phyloP scores from a whole-genome alignment of 2,888 invertebrate species.

The Archips crataeganus region DNA sequence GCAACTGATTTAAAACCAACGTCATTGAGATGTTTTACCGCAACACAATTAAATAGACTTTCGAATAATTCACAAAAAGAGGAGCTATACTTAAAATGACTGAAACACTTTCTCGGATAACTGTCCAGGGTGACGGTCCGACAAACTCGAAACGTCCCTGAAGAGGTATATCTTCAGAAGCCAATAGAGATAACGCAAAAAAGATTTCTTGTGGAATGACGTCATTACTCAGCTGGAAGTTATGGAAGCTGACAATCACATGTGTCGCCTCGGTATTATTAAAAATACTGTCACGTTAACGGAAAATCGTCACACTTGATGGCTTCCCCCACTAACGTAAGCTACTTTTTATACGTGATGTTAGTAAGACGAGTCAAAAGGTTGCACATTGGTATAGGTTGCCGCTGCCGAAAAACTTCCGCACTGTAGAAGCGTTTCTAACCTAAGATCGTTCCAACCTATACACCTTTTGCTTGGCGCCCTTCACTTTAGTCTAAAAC shows the following conservation, averaged over 20 bases:
- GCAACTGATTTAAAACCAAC: background rate
- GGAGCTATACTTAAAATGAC: background rate
- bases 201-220: constrained; percentile 55
- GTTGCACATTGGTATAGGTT: too few relatives aligned
- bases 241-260: constrained; percentile 43
- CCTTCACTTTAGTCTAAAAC: too few relatives aligned
- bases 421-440: too few relatives aligned
- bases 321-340: background rate
- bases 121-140: background rate
- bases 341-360: background rate
- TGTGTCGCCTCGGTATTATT: constrained; percentile 36
- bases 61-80: too few relatives aligned
- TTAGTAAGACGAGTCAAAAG: too few relatives aligned
- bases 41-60: background rate
- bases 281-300: constrained; percentile 24
- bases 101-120: background rate
- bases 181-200: constrained; percentile 46
- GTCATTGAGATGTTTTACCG: background rate
- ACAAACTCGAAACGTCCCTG: constrained; percentile 5
- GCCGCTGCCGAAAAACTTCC: too few relatives aligned
- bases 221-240: constrained; percentile 49
- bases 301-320: constrained; percentile 6
- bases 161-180: constrained; percentile 3
- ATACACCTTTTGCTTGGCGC: too few relatives aligned
- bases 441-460: too few relatives aligned